These are phyloP conservation scores for Tetramorium bicarinatum DNA, from an alignment of 2,888 invertebrate species.

Conservation along the genomic window DNA sequence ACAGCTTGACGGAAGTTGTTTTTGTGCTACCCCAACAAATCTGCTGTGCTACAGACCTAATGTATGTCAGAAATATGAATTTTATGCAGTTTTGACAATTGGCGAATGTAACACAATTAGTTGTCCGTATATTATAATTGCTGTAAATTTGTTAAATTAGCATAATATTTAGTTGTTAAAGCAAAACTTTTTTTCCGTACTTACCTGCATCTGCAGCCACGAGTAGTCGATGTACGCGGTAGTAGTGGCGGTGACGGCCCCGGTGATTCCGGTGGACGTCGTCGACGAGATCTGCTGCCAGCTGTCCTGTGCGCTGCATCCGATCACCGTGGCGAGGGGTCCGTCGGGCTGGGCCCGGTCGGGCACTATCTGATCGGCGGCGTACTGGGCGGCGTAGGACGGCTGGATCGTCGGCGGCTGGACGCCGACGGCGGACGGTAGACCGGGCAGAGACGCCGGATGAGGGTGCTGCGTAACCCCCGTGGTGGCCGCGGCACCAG, in stretches of 20 bases:
- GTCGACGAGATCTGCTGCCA: constrained; percentile 81
- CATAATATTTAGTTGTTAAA: no score
- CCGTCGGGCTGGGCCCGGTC: constrained; percentile 83
- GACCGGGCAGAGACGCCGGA: constrained; percentile 77
- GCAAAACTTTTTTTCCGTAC: no score
- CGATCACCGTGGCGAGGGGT: constrained; percentile 77
- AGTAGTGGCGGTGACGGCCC: constrained; percentile 76
- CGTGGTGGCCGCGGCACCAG: constrained; percentile 81
- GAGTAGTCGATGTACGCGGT: constrained; percentile 85
- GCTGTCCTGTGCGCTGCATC: constrained; percentile 79
- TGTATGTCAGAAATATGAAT: no score
- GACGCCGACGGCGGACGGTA: constrained; percentile 75
- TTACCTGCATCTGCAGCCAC: constrained; percentile 85
- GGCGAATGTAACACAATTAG: no score
- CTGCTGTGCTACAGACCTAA: no score
- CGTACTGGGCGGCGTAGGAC: constrained; percentile 81
- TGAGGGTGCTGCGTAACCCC: constrained; percentile 83
- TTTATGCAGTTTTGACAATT: no score
- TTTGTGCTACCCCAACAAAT: no score
- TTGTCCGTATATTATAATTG: no score
- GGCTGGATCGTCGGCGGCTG: constrained; percentile 78
- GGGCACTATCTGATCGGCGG: constrained; percentile 85
- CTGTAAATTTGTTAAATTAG: no score
- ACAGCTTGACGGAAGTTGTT: no score
- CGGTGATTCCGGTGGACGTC: constrained; percentile 74